phyloP scores from a whole-genome alignment of 2,113 vertebrate species.

The Syrrhaptes paradoxus region DNA sequence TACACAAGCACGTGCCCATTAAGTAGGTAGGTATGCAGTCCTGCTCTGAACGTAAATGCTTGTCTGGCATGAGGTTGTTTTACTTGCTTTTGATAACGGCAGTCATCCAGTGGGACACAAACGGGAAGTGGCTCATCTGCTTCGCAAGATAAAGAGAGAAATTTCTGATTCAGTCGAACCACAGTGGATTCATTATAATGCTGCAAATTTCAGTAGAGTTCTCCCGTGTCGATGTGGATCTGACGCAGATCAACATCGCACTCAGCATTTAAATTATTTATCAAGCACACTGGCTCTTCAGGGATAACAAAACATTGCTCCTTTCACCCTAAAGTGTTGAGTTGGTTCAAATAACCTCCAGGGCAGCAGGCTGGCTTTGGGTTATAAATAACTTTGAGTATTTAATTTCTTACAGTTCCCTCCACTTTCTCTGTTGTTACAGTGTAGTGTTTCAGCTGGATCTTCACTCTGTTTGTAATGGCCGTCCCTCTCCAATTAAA shows the following conservation, averaged over 20 bases:
- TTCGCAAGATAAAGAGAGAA: background rate
- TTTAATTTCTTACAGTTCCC: background rate
- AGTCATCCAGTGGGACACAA: background rate
- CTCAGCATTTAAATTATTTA: conserved; percentile 37
- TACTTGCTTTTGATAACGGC: background rate
- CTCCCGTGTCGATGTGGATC: background rate
- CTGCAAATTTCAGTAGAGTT: conserved; percentile 3
- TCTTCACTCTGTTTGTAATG: background rate
- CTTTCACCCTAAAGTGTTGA: conserved; percentile 53
- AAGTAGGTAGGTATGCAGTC: background rate
- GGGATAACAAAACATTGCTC: conserved; percentile 22
- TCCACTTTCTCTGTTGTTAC: background rate
- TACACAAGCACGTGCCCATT: rapidly evolving
- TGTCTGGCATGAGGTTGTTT: background rate
- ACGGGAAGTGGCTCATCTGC: background rate
- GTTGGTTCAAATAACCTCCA: conserved; percentile 33
- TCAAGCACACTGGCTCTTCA: background rate
- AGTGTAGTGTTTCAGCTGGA: background rate
- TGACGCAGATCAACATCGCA: background rate
- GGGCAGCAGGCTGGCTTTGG: background rate
- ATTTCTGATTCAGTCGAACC: background rate
- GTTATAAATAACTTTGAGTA: conserved; percentile 50
- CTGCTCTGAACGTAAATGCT: background rate
- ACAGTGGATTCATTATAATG: background rate
- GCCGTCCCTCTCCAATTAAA: background rate